phyloP scores from a whole-genome alignment of 2,888 invertebrate genomes.

The Bhutanitis thaidina region DNA sequence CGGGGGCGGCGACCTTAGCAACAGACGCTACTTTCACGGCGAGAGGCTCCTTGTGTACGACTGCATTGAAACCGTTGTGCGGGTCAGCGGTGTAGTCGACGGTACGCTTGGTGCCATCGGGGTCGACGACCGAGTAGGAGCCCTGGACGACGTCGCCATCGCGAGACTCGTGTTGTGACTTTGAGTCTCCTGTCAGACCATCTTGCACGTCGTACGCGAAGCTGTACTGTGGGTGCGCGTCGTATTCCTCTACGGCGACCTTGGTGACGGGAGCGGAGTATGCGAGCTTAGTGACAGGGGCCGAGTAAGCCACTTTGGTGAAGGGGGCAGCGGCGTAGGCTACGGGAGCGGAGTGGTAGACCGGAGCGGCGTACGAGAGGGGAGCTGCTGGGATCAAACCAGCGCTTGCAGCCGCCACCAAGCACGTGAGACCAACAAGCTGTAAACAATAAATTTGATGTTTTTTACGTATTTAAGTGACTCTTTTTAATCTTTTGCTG shows the following conservation, averaged over 20 bases:
- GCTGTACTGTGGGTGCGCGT: slow-evolving; percentile 82
- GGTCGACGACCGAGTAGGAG: slow-evolving; percentile 52
- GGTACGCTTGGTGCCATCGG: slow-evolving; percentile 56
- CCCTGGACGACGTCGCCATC: slow-evolving; percentile 59
- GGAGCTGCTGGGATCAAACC: slow-evolving; percentile 43
- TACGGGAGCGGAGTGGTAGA: slow-evolving; percentile 26
- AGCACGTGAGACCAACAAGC: slow-evolving; percentile 39
- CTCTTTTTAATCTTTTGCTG: too few relatives aligned
- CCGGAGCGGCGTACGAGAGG: slow-evolving; percentile 27
- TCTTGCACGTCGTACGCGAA: slow-evolving; percentile 84
- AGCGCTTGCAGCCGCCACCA: slow-evolving; percentile 46
- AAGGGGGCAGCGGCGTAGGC: slow-evolving; percentile 31
- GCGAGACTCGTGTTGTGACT: slow-evolving; percentile 53
- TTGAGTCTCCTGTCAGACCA: slow-evolving; percentile 64
- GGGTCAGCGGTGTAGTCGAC: slow-evolving; percentile 60
- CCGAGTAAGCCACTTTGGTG: slow-evolving; percentile 41
- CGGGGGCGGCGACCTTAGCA: slow-evolving; percentile 28
- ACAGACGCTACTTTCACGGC: slow-evolving; percentile 35
- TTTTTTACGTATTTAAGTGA: too few relatives aligned
- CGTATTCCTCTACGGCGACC: slow-evolving; percentile 73
- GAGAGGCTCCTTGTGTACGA: slow-evolving; percentile 50
- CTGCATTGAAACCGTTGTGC: slow-evolving; percentile 58
- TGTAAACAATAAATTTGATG: background rate
- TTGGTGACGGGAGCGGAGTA: slow-evolving; percentile 26
- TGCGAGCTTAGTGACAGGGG: slow-evolving; percentile 33